Evolutionary conservation across 2,888 invertebrate species (phyloP).

Genomic region (Gryllus longicercus): DNA sequence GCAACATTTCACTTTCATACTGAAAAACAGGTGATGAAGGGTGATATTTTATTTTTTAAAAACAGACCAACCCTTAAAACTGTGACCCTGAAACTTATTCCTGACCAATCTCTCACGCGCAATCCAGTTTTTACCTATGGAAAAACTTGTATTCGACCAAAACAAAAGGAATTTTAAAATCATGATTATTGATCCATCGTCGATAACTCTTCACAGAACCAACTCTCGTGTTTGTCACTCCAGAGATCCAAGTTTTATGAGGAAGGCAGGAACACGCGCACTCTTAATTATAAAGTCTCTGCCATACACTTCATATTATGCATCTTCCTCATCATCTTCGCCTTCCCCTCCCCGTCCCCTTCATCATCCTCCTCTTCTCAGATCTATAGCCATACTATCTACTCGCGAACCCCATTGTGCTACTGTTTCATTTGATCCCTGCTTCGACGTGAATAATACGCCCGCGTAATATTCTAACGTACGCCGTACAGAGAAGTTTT

Average conservation of each 20-base stretch:
- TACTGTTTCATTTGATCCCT: too few relatives aligned
- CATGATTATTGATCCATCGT: background rate
- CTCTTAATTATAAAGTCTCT: slow-evolving; percentile 35
- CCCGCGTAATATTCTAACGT: too few relatives aligned
- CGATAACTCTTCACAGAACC: background rate
- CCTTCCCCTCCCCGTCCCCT: slow-evolving; percentile 44
- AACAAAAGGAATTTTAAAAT: slow-evolving; percentile 9
- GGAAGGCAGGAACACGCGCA: slow-evolving; percentile 34
- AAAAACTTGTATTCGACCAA: background rate
- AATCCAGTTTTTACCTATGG: background rate
- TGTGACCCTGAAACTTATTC: background rate
- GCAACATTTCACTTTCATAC: background rate
- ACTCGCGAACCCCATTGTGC: too few relatives aligned
- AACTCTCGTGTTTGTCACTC: slow-evolving; percentile 22
- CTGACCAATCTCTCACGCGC: slow-evolving; percentile 21
- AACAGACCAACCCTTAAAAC: slow-evolving; percentile 17
- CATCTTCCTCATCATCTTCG: slow-evolving; percentile 45
- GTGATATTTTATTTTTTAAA: slow-evolving; percentile 11
- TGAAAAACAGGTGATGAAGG: background rate
- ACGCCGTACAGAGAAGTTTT: too few relatives aligned
- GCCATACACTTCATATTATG: slow-evolving; percentile 40
- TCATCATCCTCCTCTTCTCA: slow-evolving; percentile 45
- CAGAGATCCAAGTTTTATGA: slow-evolving; percentile 35
- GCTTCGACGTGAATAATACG: too few relatives aligned
- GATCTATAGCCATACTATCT: too few relatives aligned